Percentiles rank a stretch among this genome's conserved stretches.
Evolutionary conservation across 2,113 vertebrate genomes (phyloP).

Genomic region (Oreotrochilus melanogaster): DNA sequence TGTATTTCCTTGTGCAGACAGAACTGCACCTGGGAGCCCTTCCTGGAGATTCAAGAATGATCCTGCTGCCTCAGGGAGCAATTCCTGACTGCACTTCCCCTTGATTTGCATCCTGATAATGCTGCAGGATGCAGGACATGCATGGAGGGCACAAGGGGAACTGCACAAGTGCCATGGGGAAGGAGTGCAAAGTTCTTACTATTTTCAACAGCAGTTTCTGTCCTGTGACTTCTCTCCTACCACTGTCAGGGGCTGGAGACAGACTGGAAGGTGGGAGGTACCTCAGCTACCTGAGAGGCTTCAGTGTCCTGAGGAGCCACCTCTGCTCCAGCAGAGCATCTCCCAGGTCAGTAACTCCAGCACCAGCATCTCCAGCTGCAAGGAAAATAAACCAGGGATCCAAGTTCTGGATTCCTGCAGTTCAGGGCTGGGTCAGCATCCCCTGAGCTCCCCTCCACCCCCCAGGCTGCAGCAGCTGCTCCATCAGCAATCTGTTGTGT

Average conservation of each 20-base stretch:
- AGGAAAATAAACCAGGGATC: rapidly evolving
- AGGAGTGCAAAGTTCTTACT: background rate
- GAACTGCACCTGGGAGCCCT: background rate
- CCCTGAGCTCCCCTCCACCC: background rate
- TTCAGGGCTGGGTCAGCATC: background rate
- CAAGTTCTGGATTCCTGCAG: background rate
- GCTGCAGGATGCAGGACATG: rapidly evolving
- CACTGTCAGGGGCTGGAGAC: background rate
- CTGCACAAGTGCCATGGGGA: rapidly evolving
- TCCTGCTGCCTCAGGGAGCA: background rate
- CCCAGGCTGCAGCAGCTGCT: rapidly evolving
- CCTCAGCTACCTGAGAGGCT: rapidly evolving
- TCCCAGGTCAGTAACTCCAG: too few species aligned
- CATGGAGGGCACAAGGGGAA: background rate
- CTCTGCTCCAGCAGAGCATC: too few species aligned
- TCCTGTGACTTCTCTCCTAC: background rate
- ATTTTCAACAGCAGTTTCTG: background rate
- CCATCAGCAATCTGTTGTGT: background rate
- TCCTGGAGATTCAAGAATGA: background rate
- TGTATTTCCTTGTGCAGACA: background rate
- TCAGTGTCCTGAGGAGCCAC: rapidly evolving
- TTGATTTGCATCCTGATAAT: background rate
- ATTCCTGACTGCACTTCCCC: rapidly evolving
- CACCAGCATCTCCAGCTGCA: background rate
- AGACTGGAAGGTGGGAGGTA: background rate